Base-by-base conservation (phyloP, 2,797 vertebrate species). In the Characodon lateralis region DNA sequence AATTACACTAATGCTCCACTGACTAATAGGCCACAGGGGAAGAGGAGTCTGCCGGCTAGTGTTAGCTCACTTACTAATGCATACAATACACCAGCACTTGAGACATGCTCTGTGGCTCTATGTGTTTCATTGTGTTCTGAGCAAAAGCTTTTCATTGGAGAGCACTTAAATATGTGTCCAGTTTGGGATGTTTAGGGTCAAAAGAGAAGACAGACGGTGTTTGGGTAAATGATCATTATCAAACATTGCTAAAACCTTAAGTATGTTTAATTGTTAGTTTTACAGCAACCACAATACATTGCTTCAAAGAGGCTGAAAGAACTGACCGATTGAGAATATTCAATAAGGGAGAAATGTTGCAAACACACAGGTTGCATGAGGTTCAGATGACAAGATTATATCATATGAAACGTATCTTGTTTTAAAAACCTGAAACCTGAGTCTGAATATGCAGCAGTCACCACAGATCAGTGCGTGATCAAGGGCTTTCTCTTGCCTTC, bases 1-100 rank as follows among this genome's bases (percentile, higher is more conserved):
- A 94, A 95, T 94, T 94, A 94, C 91, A 93, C 90, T 92, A 91
- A 92, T 93, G 91, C 92, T 91, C 88, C 41, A 7, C 88, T 92
- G 90, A 85, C 86, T 92, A 92, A 94, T 89, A 85, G 92, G 88
- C 92, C 93, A 92, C 91, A 88, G 91, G 92, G 89, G 89, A 93
- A 78, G 77, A 75, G 72, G 79, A 78, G 85, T 82, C 88, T 0
- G 58, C 78, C 85, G 83, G 82, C 88, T 87, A 88, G 77, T 73
- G 86, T 83, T 84, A 88, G 87, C 80, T 91, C 80, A 70, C 78
- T 85, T 81, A 81, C 83, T 74, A 73, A 81, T 81, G 84, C 80
- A 78, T 77, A 78, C 77, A 85, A 68, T 77, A 83, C 76, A 87
- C 77, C 78, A 80, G 69, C 76, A 69, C 43, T 78, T 18, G 2